A percentile compares a stretch with the other conserved stretches of the same genome.
Conservation (phyloP, 2,113 vertebrate species). For the Mustela nigripes region DNA sequence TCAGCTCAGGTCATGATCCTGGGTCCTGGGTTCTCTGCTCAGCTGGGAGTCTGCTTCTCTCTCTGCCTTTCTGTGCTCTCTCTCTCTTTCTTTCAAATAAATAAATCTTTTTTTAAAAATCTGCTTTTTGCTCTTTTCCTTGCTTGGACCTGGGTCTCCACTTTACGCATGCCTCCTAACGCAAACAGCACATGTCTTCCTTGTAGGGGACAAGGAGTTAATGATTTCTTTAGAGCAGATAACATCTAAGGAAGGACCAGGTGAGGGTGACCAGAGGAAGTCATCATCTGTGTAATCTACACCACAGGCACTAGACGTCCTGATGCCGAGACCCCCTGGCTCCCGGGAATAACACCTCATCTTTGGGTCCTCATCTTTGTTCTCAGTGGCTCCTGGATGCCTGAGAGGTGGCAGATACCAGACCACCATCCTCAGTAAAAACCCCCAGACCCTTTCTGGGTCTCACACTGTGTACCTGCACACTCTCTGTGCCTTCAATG, state of each 20-base stretch:
- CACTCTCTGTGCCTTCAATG: accelerated
- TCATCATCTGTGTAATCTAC: neutral
- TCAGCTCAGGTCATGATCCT: too few relatives aligned
- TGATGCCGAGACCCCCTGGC: neutral
- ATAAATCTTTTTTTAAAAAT: too few relatives aligned
- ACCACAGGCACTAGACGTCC: neutral
- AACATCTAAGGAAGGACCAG: neutral
- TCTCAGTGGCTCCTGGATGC: neutral
- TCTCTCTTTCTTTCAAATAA: too few relatives aligned
- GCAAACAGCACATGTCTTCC: neutral
- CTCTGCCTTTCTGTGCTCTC: too few relatives aligned
- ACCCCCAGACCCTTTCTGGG: neutral
- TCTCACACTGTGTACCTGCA: neutral
- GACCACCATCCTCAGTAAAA: neutral
- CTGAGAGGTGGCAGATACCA: neutral
- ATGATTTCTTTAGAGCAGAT: neutral
- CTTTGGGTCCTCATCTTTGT: neutral
- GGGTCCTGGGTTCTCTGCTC: too few relatives aligned
- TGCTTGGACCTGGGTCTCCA: neutral
- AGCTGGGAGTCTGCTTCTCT: too few relatives aligned
- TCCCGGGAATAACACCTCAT: neutral
- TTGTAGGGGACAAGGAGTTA: neutral
- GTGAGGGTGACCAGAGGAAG: neutral
- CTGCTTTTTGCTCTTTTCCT: neutral
- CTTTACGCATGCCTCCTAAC: neutral